Evolutionary conservation across 2,113 vertebrate species (phyloP).

Genomic region (Potamarius usumacintae): DNA sequence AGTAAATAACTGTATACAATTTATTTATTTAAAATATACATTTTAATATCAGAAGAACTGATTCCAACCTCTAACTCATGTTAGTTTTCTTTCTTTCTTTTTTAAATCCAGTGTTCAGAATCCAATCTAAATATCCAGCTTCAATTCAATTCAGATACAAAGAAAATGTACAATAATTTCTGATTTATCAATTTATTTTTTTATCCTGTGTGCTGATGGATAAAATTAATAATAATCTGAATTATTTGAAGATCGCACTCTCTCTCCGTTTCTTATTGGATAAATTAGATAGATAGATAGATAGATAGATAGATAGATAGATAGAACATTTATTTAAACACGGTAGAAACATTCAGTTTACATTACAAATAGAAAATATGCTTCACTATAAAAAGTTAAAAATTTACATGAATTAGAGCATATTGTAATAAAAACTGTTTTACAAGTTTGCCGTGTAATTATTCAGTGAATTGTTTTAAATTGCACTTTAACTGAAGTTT

Average conservation of each 20-base stretch:
- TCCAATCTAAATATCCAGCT: background rate
- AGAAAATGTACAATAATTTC: background rate
- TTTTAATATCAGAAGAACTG: background rate
- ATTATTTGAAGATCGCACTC: background rate
- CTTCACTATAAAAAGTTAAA: no score
- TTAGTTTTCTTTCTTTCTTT: no score
- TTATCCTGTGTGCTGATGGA: background rate
- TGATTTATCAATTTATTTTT: background rate
- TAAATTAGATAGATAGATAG: no score
- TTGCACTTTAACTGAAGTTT: background rate
- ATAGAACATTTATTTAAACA: no score
- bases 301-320: no score
- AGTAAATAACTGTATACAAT: no score
- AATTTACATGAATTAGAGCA: no score
- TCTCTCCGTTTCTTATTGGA: no score
- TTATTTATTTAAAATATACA: background rate
- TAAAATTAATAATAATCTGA: background rate
- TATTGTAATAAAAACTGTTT: no score
- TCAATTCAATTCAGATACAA: background rate
- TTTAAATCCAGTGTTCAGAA: background rate
- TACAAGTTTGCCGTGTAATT: no score
- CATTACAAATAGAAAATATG: no score
- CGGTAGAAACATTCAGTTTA: no score
- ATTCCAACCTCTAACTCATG: background rate
- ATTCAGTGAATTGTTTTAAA: background rate